phyloP scores from a whole-genome alignment of 2,797 vertebrate species.

The Phoxinus dragarum region DNA sequence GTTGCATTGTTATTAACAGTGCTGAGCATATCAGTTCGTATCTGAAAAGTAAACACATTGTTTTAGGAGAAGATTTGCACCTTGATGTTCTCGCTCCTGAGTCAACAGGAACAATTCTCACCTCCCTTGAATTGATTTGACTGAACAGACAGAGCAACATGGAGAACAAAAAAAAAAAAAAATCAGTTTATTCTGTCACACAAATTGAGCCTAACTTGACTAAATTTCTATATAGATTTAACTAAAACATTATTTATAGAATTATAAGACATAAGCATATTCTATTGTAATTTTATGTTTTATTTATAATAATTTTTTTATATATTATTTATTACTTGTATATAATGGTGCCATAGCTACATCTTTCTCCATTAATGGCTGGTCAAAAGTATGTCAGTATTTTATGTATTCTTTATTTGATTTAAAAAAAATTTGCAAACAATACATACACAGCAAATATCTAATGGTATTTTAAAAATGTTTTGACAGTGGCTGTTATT shows the following conservation, averaged over 20 bases:
- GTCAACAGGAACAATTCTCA: slow-evolving; percentile 23
- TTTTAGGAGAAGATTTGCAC: slow-evolving; percentile 12
- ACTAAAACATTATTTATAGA: not conserved
- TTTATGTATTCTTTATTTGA: not conserved
- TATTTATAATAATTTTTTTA: too few relatives aligned
- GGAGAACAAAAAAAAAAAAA: too few relatives aligned
- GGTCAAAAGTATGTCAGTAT: not conserved
- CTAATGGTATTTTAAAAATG: not conserved
- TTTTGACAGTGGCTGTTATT: not conserved
- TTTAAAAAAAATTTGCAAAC: not conserved
- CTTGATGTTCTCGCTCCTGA: slow-evolving; percentile 34
- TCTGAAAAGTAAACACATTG: not conserved
- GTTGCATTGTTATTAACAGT: not conserved
- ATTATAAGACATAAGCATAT: not conserved
- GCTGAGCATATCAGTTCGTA: not conserved
- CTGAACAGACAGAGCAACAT: slow-evolving; percentile 10
- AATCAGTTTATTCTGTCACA: not conserved
- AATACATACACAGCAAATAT: not conserved
- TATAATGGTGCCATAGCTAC: too few relatives aligned
- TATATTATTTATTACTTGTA: too few relatives aligned
- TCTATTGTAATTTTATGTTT: not conserved
- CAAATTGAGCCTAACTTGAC: not conserved
- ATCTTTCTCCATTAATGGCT: not conserved
- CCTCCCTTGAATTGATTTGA: slow-evolving; percentile 5
- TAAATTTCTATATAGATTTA: not conserved